Conservation (phyloP, 2,113 vertebrate species). For the Holacanthus passer region DNA sequence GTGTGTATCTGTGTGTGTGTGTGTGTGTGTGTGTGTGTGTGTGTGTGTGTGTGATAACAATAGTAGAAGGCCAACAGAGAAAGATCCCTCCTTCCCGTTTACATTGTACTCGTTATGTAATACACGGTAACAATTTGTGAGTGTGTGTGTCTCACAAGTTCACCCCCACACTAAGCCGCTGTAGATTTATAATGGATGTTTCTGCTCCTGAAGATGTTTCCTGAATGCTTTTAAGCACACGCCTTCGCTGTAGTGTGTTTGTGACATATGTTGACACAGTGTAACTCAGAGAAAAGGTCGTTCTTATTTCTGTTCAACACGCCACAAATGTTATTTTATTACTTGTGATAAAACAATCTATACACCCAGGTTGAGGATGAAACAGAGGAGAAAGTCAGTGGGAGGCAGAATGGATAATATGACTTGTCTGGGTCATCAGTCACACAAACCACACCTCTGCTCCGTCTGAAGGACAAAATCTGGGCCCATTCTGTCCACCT, state of each 20-base stretch:
- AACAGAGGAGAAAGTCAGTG: not conserved
- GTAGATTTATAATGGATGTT: not conserved
- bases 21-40: not conserved
- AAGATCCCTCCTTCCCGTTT: slow-evolving; percentile 11
- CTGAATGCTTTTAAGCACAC: not conserved
- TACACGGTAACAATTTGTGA: slow-evolving; percentile 1
- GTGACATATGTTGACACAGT: not conserved
- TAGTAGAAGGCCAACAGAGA: slow-evolving; percentile 7
- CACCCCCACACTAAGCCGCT: not conserved
- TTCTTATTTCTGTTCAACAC: not conserved
- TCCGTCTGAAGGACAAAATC: slow-evolving; percentile 56
- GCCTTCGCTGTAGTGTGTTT: not conserved
- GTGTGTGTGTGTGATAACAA: slow-evolving; percentile 29
- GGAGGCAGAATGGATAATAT: not conserved
- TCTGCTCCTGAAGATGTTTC: not conserved
- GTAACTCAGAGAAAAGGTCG: not conserved
- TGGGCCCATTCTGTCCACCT: slow-evolving; percentile 24
- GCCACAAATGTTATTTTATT: not conserved
- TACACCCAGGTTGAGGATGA: not conserved
- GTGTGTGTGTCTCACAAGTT: slow-evolving; percentile 1
- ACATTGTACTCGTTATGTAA: slow-evolving; percentile 39
- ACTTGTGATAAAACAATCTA: no score
- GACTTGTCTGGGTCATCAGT: slow-evolving; percentile 45
- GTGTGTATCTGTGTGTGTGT: not conserved
- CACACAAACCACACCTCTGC: slow-evolving; percentile 37